phyloP scores from a whole-genome alignment of 2,888 invertebrate species.

The Zaprionus bogoriensis region DNA sequence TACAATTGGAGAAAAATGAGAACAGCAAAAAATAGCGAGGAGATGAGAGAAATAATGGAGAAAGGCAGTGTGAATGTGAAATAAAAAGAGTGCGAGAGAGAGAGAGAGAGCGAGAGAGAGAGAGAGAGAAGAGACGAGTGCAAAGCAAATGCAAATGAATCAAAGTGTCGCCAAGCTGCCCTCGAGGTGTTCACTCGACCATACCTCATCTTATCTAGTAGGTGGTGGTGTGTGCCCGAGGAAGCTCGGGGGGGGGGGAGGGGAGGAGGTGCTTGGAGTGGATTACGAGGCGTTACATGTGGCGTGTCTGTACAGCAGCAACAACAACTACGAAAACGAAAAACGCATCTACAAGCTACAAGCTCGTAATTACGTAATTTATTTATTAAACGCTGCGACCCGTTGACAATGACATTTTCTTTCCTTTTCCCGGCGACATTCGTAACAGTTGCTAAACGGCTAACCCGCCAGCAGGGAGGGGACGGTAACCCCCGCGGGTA shows the following conservation, averaged over 20 bases:
- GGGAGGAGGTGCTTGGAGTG: not conserved
- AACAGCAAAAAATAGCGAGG: too few species aligned
- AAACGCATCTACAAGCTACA: too few species aligned
- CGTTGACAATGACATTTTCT: constrained; percentile 60
- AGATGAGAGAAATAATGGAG: too few species aligned
- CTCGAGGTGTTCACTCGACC: constrained; percentile 32
- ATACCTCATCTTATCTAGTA: too few species aligned
- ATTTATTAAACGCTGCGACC: constrained; percentile 57
- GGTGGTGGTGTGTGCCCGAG: too few species aligned
- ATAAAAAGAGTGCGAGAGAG: too few species aligned
- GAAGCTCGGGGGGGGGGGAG: not conserved
- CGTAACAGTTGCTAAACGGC: constrained; percentile 40
- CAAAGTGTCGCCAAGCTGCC: constrained; percentile 34
- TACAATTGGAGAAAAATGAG: too few species aligned
- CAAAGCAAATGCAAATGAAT: constrained; percentile 45
- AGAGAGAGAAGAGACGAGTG: too few species aligned
- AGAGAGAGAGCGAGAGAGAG: too few species aligned
- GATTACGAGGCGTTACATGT: constrained; percentile 48
- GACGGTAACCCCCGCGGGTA: too few species aligned
- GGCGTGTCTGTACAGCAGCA: constrained; percentile 4
- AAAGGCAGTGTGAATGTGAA: too few species aligned
- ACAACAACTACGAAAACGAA: not conserved
- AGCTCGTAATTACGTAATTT: constrained; percentile 43
- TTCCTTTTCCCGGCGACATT: constrained; percentile 30
- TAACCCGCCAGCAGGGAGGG: not conserved